Conservation (phyloP, 2,113 vertebrate genomes). For the Sciurus niger region DNA sequence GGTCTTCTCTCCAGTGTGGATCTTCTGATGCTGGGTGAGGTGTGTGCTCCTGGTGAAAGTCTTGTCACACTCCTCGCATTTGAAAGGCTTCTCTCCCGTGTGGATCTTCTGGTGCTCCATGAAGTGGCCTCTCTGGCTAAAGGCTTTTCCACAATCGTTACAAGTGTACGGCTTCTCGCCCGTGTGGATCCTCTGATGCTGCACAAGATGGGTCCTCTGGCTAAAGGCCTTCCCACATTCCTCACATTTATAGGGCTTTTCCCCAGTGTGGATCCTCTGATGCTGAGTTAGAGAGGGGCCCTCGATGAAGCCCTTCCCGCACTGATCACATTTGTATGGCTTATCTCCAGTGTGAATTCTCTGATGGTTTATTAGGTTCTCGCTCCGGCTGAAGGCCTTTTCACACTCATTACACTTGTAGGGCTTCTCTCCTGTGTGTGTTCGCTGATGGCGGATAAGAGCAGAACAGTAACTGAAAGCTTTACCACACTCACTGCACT, state of each 20-base stretch:
- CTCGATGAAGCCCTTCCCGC: slow-evolving; percentile 85
- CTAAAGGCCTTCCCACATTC: slow-evolving; percentile 86
- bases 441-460: slow-evolving; percentile 84
- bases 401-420: slow-evolving; percentile 84
- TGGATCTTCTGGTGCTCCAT: slow-evolving; percentile 82
- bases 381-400: slow-evolving; percentile 84
- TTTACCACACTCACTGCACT: slow-evolving; percentile 85
- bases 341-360: slow-evolving; percentile 86
- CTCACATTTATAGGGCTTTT: slow-evolving; percentile 85
- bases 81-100: slow-evolving; percentile 83
- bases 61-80: slow-evolving; percentile 84
- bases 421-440: slow-evolving; percentile 85
- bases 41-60: slow-evolving; percentile 84
- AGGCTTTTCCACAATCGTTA: slow-evolving; percentile 79
- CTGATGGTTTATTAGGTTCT: slow-evolving; percentile 85
- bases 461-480: slow-evolving; percentile 84
- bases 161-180: slow-evolving; percentile 82
- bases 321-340: slow-evolving; percentile 83
- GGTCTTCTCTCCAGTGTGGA: slow-evolving; percentile 86
- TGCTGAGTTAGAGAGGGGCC: slow-evolving; percentile 82
- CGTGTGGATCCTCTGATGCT: slow-evolving; percentile 84
- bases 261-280: slow-evolving; percentile 85
- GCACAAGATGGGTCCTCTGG: slow-evolving; percentile 83
- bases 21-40: slow-evolving; percentile 85
- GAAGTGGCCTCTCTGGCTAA: slow-evolving; percentile 83